Conservation (phyloP, 2,888 invertebrate genomes). For the Dascillus cervinus region DNA sequence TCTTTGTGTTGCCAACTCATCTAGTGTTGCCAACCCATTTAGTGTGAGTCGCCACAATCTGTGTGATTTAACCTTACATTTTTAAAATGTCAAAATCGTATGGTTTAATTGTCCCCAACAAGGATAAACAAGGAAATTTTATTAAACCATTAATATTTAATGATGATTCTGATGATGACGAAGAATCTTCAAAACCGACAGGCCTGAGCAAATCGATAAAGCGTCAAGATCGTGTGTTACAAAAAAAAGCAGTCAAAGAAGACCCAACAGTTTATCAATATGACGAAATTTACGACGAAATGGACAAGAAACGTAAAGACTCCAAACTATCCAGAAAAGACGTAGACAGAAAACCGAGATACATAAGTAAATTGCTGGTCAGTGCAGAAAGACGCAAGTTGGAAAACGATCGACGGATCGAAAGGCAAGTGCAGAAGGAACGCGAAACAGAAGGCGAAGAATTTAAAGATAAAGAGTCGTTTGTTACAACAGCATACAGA, state of each 20-base stretch:
- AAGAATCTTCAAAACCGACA: constrained; percentile 45
- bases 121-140: constrained; percentile 47
- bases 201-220: constrained; percentile 43
- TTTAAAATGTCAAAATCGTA: too few relatives aligned
- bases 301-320: constrained; percentile 65
- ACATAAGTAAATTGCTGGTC: constrained; percentile 77
- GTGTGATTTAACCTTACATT: too few relatives aligned
- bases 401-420: constrained; percentile 83
- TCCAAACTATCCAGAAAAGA: constrained; percentile 55
- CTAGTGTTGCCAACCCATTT: too few relatives aligned
- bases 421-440: constrained; percentile 89
- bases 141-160: constrained; percentile 59
- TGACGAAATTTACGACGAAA: constrained; percentile 92
- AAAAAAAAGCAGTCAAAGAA: constrained; percentile 77
- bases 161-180: constrained; percentile 62
- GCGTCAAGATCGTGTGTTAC: constrained; percentile 47
- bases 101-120: constrained; percentile 65
- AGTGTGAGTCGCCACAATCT: too few relatives aligned
- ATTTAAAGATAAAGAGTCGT: constrained; percentile 93
- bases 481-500: constrained; percentile 90
- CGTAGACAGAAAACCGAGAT: constrained; percentile 71
- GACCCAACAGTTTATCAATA: constrained; percentile 95
- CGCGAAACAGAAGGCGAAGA: constrained; percentile 79
- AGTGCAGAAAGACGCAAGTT: constrained; percentile 80
- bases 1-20: too few relatives aligned